Conservation (phyloP, 2,797 vertebrate genomes). For the Sebastes taczanowskii region DNA sequence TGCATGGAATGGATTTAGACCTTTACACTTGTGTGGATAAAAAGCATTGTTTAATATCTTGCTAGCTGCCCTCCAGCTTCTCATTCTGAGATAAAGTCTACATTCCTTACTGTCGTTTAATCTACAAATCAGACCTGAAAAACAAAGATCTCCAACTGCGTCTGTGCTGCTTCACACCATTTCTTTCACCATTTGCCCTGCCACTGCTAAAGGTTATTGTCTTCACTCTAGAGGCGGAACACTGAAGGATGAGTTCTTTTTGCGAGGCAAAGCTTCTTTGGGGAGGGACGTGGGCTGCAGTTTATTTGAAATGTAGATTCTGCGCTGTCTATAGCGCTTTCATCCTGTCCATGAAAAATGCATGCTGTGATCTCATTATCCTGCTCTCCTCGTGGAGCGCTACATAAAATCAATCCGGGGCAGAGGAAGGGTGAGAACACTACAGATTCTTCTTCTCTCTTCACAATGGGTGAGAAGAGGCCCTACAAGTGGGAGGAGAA, state of each 20-base stretch:
- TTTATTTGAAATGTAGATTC: constrained; percentile 70
- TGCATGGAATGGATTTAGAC: background rate
- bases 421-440: constrained; percentile 52
- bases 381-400: constrained; percentile 52
- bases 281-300: constrained; percentile 38
- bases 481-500: constrained; percentile 53
- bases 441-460: constrained; percentile 55
- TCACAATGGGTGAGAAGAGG: constrained; percentile 53
- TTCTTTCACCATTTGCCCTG: constrained; percentile 4
- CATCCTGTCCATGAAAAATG: constrained; percentile 71
- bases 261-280: constrained; percentile 31
- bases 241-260: constrained; percentile 43
- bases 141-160: background rate
- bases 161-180: background rate
- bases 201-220: constrained; percentile 13
- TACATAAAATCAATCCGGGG: constrained; percentile 65
- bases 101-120: background rate
- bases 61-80: background rate
- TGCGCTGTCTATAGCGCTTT: constrained; percentile 47
- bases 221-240: constrained; percentile 10
- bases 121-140: background rate
- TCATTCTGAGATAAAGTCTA: background rate
- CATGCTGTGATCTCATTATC: constrained; percentile 73
- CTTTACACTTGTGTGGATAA: background rate
- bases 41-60: background rate